Evolutionary conservation across 2,888 invertebrate species (phyloP).

Genomic region (Agapostemon virescens): DNA sequence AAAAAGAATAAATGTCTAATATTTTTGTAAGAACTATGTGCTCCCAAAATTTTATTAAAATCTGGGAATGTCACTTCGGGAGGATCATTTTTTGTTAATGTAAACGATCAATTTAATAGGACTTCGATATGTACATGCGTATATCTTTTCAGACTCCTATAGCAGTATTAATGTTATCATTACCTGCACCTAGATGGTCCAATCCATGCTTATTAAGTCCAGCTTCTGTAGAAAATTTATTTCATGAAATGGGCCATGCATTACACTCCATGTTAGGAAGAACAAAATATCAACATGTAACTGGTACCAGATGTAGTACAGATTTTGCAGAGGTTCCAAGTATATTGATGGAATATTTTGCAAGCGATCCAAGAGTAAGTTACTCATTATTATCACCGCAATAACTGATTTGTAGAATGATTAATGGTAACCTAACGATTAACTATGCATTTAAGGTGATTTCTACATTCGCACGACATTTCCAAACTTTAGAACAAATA

Average conservation of each 20-base stretch:
- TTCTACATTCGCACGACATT: slow-evolving; percentile 93
- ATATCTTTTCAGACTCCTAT: slow-evolving; percentile 86
- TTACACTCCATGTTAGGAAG: slow-evolving; percentile 99
- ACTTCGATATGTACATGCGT: neutral
- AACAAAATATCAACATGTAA: slow-evolving; percentile 97
- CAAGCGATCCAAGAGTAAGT: slow-evolving; percentile 89
- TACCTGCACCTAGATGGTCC: slow-evolving; percentile 88
- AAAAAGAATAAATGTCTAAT: too few relatives aligned
- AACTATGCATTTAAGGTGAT: slow-evolving; percentile 83
- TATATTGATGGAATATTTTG: slow-evolving; percentile 99
- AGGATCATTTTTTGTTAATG: neutral
- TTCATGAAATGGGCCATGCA: slow-evolving; percentile 99
- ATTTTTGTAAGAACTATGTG: neutral
- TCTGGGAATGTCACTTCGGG: neutral
- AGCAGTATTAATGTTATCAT: slow-evolving; percentile 95
- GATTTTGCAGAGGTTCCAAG: slow-evolving; percentile 99
- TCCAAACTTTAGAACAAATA: slow-evolving; percentile 91
- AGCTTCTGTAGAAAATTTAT: slow-evolving; percentile 95
- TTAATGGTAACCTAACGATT: slow-evolving; percentile 3
- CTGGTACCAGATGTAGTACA: slow-evolving; percentile 97
- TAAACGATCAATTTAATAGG: neutral
- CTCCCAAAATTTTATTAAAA: neutral
- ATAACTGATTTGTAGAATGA: slow-evolving; percentile 1
- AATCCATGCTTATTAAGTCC: slow-evolving; percentile 91
- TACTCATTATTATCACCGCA: neutral